Evolutionary conservation across 2,888 invertebrate genomes (phyloP).

Genomic region (Syrista parreyssii): DNA sequence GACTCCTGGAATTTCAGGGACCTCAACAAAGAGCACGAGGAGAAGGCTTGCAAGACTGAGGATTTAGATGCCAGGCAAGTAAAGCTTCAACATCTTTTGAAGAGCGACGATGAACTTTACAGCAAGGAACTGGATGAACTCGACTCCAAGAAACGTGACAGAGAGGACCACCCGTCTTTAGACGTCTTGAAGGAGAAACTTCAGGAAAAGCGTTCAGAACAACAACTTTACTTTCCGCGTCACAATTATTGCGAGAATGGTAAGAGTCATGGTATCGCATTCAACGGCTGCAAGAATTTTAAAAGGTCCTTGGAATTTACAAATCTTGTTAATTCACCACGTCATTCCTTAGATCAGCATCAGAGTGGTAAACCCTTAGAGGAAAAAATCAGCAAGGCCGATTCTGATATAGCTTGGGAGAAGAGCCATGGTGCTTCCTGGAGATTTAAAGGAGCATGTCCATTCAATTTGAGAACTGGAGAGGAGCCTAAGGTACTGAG

Average conservation of each 20-base stretch:
- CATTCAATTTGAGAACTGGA: not conserved
- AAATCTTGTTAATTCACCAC: not conserved
- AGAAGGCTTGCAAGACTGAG: conserved; percentile 35
- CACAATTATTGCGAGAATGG: not conserved
- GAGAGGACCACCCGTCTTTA: conserved; percentile 29
- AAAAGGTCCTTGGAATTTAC: not conserved
- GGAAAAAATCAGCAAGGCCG: not conserved
- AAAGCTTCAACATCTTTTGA: conserved; percentile 44
- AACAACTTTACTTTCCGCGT: conserved; percentile 48
- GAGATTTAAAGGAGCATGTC: not conserved
- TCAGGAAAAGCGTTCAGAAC: conserved; percentile 47
- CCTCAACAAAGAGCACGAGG: conserved; percentile 29
- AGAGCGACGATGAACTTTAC: conserved; percentile 47
- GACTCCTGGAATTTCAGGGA: conserved; percentile 50
- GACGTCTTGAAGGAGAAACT: conserved; percentile 45
- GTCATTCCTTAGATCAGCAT: not conserved
- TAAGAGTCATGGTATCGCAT: not conserved
- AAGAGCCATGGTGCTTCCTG: not conserved
- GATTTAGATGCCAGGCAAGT: conserved; percentile 41
- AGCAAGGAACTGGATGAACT: conserved; percentile 40
- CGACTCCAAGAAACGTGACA: conserved; percentile 18
- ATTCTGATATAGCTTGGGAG: not conserved
- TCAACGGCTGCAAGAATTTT: not conserved
- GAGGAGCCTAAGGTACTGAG: not conserved
- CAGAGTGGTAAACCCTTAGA: not conserved